Evolutionary conservation across 2,797 vertebrate species (phyloP), one percentile per base, ranked within the genome.

Genomic region (Helarctos malayanus): DNA sequence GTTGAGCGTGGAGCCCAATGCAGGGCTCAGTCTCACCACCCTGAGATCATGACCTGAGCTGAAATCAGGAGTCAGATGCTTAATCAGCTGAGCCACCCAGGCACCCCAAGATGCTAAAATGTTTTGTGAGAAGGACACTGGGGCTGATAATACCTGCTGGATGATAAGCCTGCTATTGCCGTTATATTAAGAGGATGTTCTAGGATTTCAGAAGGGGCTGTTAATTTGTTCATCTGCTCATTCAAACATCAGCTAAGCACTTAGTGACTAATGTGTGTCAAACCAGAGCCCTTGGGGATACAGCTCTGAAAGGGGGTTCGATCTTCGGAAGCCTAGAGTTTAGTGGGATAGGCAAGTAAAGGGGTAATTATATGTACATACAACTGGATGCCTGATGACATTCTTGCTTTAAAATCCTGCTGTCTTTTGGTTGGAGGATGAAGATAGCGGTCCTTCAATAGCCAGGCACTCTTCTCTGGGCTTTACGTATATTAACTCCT

Each of bases 281-380:
- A 89, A 27, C 57, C 15, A 18, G 57, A 59, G 35, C 35, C 11
- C 27, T 32, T 38, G 52, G 49, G 41, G 13, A 14, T 18, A 9
- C 0, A 35, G 65, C 35, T 92, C n/a, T 89, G 54, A 65, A 83
- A 35, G 32, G 45, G 25, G n/a, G 7, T 32, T 95, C 27, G 7
- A 27, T 32, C 68, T 68, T 29, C n/a, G 35, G 76, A 41, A 81
- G 29, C 32, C 41, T 45, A 9, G 45, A 68, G n/a, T n/a, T 81
- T 49, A 79, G 65, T 23, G 38, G 35, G 32, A 35, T 15, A 54
- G 29, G 32, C 7, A 85, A 35, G 13, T 25, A 19, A 76, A 68
- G n/a, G 59, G 56, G 16, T 5, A 47, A 25, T 59, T 29, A 10
- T 2, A 8, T 1, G 23, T 7, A 29, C 2, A 0, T 18, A 2